Evolutionary conservation across 2,888 invertebrate genomes (phyloP), one percentile per base, ranked within the genome.

Genomic region (Drosophila siamana): DNA sequence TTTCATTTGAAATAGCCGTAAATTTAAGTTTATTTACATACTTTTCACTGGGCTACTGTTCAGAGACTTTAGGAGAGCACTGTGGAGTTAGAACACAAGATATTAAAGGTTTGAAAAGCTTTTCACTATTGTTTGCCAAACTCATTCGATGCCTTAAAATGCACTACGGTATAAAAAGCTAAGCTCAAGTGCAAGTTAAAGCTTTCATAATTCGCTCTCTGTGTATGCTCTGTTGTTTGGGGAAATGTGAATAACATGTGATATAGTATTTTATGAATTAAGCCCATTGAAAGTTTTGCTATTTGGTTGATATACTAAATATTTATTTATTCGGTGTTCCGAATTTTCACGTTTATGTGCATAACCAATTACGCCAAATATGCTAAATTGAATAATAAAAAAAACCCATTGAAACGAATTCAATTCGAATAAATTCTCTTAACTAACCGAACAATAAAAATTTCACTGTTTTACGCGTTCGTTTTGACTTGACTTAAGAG

Each of bases 121-220:
- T 69, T 56, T 38, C 11, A 15, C 7, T 33, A n/a, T 16, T 38
- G 8, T 26, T 57, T 55, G 24, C 19, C 48, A 69, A 69, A 56
- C 57, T 54, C 13, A 55, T 30, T 19, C 7, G 13, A 8, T 28
- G 33, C 63, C 56, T 69, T 50, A 61, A 61, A 72, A 52, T 59
- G 50, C 67, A 76, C 65, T 62, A 54, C 65, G 50, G 60, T 82
- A 55, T 43, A 69, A 47, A 80, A 86, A 80, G 72, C 80, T 80
- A 72, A 75, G 78, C 82, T 78, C 74, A 72, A 83, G 83, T 69
- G 80, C 69, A 65, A 62, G 63, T 47, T 44, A 56, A 74, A 67
- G 65, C 44, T 55, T 54, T 22, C 30, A 5, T 26, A 30, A 41
- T 48, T 50, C 38, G 22, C 51, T 46, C 40, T n/a, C 40, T 52